Percentiles rank a stretch among this genome's conserved stretches.
Evolutionary conservation across 2,113 vertebrate genomes (phyloP).

Genomic region (Epinephelus fuscoguttatus): DNA sequence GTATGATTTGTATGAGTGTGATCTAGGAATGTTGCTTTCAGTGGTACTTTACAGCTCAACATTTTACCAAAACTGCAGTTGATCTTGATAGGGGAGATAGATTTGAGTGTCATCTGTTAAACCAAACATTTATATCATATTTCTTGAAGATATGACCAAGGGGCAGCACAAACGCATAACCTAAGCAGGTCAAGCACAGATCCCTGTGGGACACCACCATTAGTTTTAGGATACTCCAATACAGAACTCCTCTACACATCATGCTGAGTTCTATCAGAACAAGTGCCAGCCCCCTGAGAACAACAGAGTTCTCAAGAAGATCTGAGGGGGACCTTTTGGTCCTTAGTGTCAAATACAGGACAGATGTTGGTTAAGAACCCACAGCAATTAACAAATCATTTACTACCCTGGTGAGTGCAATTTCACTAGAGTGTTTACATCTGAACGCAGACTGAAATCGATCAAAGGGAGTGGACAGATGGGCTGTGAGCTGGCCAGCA

Average conservation of each 20-base stretch:
- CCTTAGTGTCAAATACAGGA: slow-evolving; percentile 12
- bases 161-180: background rate
- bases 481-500: slow-evolving; percentile 8
- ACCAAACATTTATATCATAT: background rate
- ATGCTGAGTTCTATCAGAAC: background rate
- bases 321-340: background rate
- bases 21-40: background rate
- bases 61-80: background rate
- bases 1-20: background rate
- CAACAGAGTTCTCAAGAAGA: slow-evolving; percentile 3
- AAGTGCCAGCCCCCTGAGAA: background rate
- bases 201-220: background rate
- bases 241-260: background rate
- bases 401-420: slow-evolving; percentile 12
- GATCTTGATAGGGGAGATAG: background rate
- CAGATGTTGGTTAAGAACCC: slow-evolving; percentile 41
- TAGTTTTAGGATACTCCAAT: background rate
- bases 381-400: slow-evolving; percentile 38
- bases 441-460: slow-evolving; percentile 33
- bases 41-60: background rate
- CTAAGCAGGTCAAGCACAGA: background rate
- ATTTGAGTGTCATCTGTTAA: background rate
- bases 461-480: slow-evolving; percentile 44
- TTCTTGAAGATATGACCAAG: background rate
- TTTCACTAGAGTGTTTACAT: slow-evolving; percentile 47